Evolutionary conservation across 2,888 invertebrate species (phyloP), one percentile per base, ranked within the genome.

Genomic region (Morpho achilles): DNA sequence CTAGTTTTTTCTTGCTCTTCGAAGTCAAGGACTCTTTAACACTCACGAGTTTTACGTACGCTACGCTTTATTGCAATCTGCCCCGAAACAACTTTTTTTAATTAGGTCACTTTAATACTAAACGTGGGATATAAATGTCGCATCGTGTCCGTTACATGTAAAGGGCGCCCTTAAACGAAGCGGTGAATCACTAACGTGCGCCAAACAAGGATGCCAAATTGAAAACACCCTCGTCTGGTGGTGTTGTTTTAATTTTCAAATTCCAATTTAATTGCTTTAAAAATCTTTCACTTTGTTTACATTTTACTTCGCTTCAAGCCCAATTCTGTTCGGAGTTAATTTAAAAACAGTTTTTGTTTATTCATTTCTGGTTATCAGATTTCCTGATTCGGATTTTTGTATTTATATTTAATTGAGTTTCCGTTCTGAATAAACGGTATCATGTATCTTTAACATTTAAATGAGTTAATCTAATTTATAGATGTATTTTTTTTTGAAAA

Each of bases 211-310:
- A 45, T 10, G 8, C 52, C 42, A 54, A 52, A 61, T 55, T 58
- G 46, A 58, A 58, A 55, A 52, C 52, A 54, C 43, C 44, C 47
- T 22, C 48, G 3, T 46, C 46, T 42, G 42, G 8, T 41, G 10
- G 16, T 54, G 57, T 22, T 8, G 47, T 51, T 60, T 60, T 60
- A 57, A 60, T 58, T 32, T 54, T 54, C 44, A 39, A 57, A 54
- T 55, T 52, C 44, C 55, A 42, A 39, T 55, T 39, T 51, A 52
- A 54, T 54, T 57, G 41, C 45, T 52, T 39, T n/a, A 9, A 32
- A 48, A 55, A 58, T 52, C 42, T 58, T 49, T 39, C 44, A 48
- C 48, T 49, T 53, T 50, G 50, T 50, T n/a, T 50, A 41, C 40
- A 40, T 10, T 59, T 59, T 60, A 16, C 52, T 40, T 49, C 43